Base-by-base conservation (phyloP, 2,797 vertebrate genomes). In the Chaetophractus vellerosus region DNA sequence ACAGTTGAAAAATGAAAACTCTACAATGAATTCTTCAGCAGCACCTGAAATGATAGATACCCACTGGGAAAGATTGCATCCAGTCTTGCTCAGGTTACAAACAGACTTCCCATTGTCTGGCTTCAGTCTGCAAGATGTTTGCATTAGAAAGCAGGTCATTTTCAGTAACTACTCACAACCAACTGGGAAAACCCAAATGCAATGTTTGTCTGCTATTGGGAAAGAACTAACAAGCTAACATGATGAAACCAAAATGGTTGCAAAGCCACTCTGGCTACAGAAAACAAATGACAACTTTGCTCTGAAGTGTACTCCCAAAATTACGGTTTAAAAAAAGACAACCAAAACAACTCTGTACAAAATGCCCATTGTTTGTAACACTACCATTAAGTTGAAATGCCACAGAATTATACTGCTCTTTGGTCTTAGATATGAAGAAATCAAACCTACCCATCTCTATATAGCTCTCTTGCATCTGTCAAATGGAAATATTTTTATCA, bases 1-100 rank as follows among this genome's bases (percentile, higher is more conserved):
- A 92, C 0, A 0, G 79, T 97, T 97, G 75, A 94, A 96, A 93
- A 96, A 97, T 55, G 90, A 96, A 98, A 97, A 97, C 94, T 21
- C 8, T 93, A 91, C 88, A 48, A 94, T 81, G 94, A 96, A 96
- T 97, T 98, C 96, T 97, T 96, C 52, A 8, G 79, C 1, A 11
- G 82, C 94, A 94, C 95, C 96, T 97, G 78, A 97, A 96, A 90
- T 92, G 64, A 14, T 6, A 96, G 50, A 21, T 33, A 95, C 85
- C 97, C 97, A 95, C 94, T 96, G 95, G 93, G 97, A 96, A 97
- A 97, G 94, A 96, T 45, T 91, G 85, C 89, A 89, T 68, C 81
- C 72, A 94, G 89, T 86, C 81, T 87, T 86, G 75, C 92, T 92
- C 75, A 90, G 26, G 88, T 95, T 97, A 97, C 96, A 97, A 84